A percentile compares a stretch with the other conserved stretches of the same genome.
Evolutionary conservation across 2,888 invertebrate genomes (phyloP).

Genomic region (Philereme transversata): DNA sequence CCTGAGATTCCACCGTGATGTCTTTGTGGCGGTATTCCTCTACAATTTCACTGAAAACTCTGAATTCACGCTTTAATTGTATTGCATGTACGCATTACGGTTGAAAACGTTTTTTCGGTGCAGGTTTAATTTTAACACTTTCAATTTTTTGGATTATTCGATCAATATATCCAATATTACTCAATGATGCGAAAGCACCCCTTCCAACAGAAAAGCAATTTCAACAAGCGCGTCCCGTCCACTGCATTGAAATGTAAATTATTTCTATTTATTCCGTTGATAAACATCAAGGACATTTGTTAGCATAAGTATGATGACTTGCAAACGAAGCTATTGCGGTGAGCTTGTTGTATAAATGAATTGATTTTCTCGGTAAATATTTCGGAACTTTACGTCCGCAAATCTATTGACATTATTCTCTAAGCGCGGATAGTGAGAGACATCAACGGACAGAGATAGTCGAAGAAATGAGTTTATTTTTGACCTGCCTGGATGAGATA

Average conservation of each 20-base stretch:
- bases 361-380: constrained; percentile 31
- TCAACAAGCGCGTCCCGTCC: constrained; percentile 25
- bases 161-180: constrained; percentile 22
- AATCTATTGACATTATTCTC: constrained; percentile 9
- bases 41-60: constrained; percentile 11
- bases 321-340: constrained; percentile 44
- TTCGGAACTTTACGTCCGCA: constrained; percentile 11
- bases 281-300: constrained; percentile 37
- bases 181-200: constrained; percentile 22
- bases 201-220: constrained; percentile 28
- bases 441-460: no score
- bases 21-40: constrained; percentile 18
- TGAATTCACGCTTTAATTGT: not conserved
- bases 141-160: constrained; percentile 14
- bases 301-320: constrained; percentile 44
- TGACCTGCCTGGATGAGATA: no score
- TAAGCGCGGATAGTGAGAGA: not conserved
- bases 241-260: constrained; percentile 37
- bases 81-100: constrained; percentile 9
- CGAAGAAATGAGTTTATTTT: no score
- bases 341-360: constrained; percentile 45
- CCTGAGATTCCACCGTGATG: constrained; percentile 31
- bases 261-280: constrained; percentile 38
- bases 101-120: constrained; percentile 12
- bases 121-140: constrained; percentile 12